Conservation (phyloP, 2,113 vertebrate genomes). For the Morphnarchus princeps region DNA sequence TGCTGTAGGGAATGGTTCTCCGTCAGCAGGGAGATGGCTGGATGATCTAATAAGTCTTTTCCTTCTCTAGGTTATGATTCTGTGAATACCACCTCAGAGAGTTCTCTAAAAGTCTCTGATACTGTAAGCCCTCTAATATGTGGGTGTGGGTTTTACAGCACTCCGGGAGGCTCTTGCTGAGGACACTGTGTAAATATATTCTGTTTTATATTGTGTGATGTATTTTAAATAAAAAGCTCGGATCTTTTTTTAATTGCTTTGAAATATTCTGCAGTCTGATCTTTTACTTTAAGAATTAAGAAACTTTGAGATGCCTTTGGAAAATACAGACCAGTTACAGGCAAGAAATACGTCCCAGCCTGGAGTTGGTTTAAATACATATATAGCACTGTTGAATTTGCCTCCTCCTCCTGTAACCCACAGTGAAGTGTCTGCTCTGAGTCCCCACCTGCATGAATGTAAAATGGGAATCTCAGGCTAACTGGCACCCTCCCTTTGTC, state of each 20-base stretch:
- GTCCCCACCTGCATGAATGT: background rate
- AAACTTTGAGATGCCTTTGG: background rate
- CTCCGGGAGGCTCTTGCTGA: slow-evolving; percentile 17
- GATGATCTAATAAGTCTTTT: slow-evolving; percentile 55
- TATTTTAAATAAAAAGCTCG: slow-evolving; percentile 51
- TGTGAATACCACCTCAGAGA: slow-evolving; percentile 13
- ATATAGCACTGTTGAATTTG: background rate
- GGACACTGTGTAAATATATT: slow-evolving; percentile 56
- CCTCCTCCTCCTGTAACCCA: background rate
- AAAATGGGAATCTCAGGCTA: background rate
- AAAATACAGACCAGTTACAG: background rate
- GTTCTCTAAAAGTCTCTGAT: slow-evolving; percentile 44
- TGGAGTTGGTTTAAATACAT: background rate
- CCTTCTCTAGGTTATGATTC: slow-evolving; percentile 45
- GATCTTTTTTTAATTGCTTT: slow-evolving; percentile 47
- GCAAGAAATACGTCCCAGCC: background rate
- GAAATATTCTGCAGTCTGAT: slow-evolving; percentile 11
- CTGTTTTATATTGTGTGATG: slow-evolving; percentile 45
- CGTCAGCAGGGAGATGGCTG: slow-evolving; percentile 11
- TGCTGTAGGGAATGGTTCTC: background rate
- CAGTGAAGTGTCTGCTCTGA: background rate
- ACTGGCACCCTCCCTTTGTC: background rate
- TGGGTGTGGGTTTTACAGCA: slow-evolving; percentile 43
- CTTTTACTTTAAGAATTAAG: slow-evolving; percentile 21
- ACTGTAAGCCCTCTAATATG: slow-evolving; percentile 29